Evolutionary conservation across 2,888 invertebrate genomes (phyloP), one percentile per base, ranked within the genome.

Genomic region (Chalcis sispes): DNA sequence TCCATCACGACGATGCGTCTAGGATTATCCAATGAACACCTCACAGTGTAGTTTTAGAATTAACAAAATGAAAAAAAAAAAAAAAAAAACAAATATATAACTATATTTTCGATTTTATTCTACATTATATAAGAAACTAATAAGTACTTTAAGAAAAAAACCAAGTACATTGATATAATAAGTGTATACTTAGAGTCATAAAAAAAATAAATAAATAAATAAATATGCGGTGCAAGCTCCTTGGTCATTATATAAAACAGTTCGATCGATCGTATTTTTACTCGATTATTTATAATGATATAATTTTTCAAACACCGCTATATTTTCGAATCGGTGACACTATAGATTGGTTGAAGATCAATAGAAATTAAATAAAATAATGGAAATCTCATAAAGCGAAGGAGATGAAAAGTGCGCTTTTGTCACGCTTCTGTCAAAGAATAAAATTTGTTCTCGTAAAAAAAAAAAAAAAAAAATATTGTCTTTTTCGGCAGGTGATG

Each of bases 51-150:
- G 71, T 72, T 48, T 56, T 77, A 75, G 74, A 23, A 23, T 65
- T 77, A 66, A 73, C 20, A 59, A 15, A 79, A 62, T 42, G 15
- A 20, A 29, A 50, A 20, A 15, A 18, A 54, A 27, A 25, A 13
- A n/a, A n/a, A 46, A 8, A 46, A 20, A 23, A 20, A 58, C 2
- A 52, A 67, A 75, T 78, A 77, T 65, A 81, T 74, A 80, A 75
- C 83, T 84, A 83, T 83, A 83, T 83, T 84, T 85, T 85, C 75
- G 75, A 85, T 83, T 82, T 83, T 83, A 84, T 82, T 83, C 81
- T 81, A 82, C 80, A 79, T 62, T 72, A 64, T 72, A 78, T 72
- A 72, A 78, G 58, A 72, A 36, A 59, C 23, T 50, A 50, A 50
- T 23, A 25, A 70, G 25, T 36, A 58, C 20, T 27, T 48, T n/a